Evolutionary conservation across 2,113 vertebrate genomes (phyloP).

Genomic region (Rhabdomys dilectus): DNA sequence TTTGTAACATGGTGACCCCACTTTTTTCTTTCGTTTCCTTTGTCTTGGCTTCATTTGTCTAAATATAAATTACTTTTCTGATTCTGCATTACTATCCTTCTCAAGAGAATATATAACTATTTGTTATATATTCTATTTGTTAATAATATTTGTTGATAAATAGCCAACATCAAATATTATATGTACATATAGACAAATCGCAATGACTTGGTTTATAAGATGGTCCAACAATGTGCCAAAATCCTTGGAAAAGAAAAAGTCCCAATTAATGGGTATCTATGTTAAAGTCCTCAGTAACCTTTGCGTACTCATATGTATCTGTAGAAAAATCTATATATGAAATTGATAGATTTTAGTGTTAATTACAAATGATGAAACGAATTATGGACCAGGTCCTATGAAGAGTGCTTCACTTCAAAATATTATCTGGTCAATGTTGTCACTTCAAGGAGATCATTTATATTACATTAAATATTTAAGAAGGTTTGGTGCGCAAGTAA

Average conservation of each 20-base stretch:
- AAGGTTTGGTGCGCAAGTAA: background rate
- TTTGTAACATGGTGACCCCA: background rate
- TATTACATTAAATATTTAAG: slow-evolving; percentile 31
- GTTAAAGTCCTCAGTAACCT: slow-evolving; percentile 57
- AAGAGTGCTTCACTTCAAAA: slow-evolving; percentile 63
- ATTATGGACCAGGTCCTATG: slow-evolving; percentile 38
- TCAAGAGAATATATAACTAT: background rate
- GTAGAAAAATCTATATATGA: slow-evolving; percentile 63
- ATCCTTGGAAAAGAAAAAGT: background rate
- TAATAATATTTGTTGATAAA: background rate
- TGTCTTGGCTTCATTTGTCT: background rate
- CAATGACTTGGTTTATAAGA: background rate
- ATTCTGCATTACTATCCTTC: background rate
- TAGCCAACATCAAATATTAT: background rate
- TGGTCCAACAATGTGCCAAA: background rate
- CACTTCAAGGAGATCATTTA: slow-evolving; percentile 49
- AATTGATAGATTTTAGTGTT: slow-evolving; percentile 54
- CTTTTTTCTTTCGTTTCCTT: background rate
- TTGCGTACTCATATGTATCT: slow-evolving; percentile 54
- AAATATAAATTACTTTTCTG: background rate
- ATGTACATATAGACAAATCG: background rate
- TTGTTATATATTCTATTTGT: too few relatives aligned
- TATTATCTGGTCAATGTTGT: slow-evolving; percentile 8
- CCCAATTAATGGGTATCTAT: slow-evolving; percentile 44
- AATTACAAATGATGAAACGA: slow-evolving; percentile 68